Evolutionary conservation across 1,140 invertebrate species (phyloP).

Genomic region (Cecropterus lyciades): DNA sequence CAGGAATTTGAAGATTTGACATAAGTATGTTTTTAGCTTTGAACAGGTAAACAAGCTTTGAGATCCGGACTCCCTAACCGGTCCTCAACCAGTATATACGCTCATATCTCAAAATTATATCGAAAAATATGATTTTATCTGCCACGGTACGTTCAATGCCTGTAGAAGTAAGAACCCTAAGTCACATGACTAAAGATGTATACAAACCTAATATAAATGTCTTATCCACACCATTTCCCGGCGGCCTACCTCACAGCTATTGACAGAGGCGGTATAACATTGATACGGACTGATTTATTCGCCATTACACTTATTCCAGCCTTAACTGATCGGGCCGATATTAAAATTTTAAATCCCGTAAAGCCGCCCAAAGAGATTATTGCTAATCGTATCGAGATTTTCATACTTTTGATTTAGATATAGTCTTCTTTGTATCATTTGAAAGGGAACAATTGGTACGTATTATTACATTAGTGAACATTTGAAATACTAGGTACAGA

Average conservation of each 20-base stretch:
- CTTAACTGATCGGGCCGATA: slow-evolving; percentile 70
- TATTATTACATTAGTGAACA: too few relatives aligned
- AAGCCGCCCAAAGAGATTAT: slow-evolving; percentile 41
- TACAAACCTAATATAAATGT: neutral
- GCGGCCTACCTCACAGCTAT: slow-evolving; percentile 61
- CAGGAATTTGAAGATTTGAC: too few relatives aligned
- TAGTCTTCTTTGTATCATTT: neutral
- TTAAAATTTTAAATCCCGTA: slow-evolving; percentile 71
- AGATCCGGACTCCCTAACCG: too few relatives aligned
- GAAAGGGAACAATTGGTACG: neutral
- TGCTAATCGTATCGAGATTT: slow-evolving; percentile 37
- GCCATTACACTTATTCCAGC: slow-evolving; percentile 71
- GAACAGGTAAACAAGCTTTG: too few relatives aligned
- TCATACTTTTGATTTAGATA: slow-evolving; percentile 9
- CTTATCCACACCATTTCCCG: slow-evolving; percentile 39
- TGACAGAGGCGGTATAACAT: slow-evolving; percentile 70
- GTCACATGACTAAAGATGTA: too few relatives aligned
- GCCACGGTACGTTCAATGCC: too few relatives aligned
- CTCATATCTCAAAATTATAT: too few relatives aligned
- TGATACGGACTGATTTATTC: slow-evolving; percentile 75
- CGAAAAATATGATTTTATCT: too few relatives aligned
- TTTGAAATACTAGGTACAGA: too few relatives aligned
- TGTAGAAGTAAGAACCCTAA: too few relatives aligned
- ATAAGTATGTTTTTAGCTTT: too few relatives aligned
- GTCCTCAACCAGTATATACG: too few relatives aligned